Evolutionary conservation across 2,113 vertebrate species (phyloP), one percentile per base, ranked within the genome.

Genomic region (Carassius gibelio): DNA sequence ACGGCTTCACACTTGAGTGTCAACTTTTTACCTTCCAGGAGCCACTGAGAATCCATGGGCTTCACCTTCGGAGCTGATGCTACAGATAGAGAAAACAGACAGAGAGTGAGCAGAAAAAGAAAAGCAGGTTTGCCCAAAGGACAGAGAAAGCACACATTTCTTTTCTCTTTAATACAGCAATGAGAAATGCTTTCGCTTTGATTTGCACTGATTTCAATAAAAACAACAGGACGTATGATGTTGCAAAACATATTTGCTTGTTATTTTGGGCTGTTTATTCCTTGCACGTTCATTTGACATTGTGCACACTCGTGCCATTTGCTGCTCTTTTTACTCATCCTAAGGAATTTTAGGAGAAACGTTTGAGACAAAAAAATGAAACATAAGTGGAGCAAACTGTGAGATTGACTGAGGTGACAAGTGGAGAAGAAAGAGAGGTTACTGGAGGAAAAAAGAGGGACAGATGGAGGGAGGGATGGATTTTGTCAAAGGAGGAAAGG

Each of bases 1-100:
- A 95, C 94, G 0, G 96, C 97, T 92, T 99, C 98, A 0, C 98
- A 99, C 93, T 98, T 99, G 93, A 99, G 93, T 5, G 96, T 96
- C 85, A 98, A 94, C 92, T 96, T 97, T 90, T 97, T 96, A 75
- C 97, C 98, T 66, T 98, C 96, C 1, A 95, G 91, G 87, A 96
- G 95, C 0, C 96, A 96, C 87, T 97, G 96, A 89, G 95, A 97
- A 88, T 94, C 96, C 95, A 98, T 95, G 89, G 95, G 96, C 91
- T 97, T 97, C 88, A 98, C 93, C 92, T 96, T 97, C 19, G 97
- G 97, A 91, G 95, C 92, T 86, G 95, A 95, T 84, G 96, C 97
- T 98, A 90, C 30, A 89, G 87, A 87, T 9, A 52, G 81, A 79
- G 83, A 79, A 84, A 45, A 85, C 38, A 69, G 19, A 86, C 34